phyloP scores from a whole-genome alignment of 2,888 invertebrate genomes.

The Branchipolynoe longqiensis region DNA sequence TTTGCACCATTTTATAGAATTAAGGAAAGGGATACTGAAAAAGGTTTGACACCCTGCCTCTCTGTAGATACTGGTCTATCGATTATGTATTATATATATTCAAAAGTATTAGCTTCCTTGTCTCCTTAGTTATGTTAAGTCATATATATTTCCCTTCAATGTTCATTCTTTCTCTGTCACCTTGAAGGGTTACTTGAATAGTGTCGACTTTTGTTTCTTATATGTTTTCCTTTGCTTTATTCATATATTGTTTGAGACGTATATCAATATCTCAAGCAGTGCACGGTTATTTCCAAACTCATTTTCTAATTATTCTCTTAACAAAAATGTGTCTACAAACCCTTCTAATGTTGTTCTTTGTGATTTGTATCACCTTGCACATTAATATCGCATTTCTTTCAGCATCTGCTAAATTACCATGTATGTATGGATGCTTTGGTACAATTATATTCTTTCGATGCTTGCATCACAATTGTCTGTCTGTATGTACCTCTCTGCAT shows the following conservation, averaged over 20 bases:
- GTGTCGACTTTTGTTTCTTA: neutral
- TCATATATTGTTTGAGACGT: neutral
- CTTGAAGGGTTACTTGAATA: neutral
- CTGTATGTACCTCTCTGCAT: neutral
- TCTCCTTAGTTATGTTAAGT: constrained; percentile 10
- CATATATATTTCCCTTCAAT: neutral
- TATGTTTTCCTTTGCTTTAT: neutral
- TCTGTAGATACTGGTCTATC: constrained; percentile 34
- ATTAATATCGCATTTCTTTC: constrained; percentile 19
- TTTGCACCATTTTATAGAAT: constrained; percentile 2
- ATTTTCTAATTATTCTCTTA: constrained; percentile 1
- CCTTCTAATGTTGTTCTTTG: constrained; percentile 11
- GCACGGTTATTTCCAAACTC: constrained; percentile 9
- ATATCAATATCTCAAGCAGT: neutral
- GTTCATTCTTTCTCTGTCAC: neutral
- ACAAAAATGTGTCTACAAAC: neutral
- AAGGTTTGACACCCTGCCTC: constrained; percentile 28
- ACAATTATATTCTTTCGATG: constrained; percentile 3
- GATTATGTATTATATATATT: neutral
- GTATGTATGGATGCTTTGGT: constrained; percentile 29
- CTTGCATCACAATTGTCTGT: neutral
- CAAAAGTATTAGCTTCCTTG: neutral
- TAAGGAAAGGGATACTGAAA: neutral
- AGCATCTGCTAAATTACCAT: constrained; percentile 26
- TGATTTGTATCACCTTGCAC: constrained; percentile 23